A percentile compares a stretch with the other conserved stretches of the same genome.
phyloP scores from a whole-genome alignment of 2,888 invertebrate genomes.

The Acleris literana region DNA sequence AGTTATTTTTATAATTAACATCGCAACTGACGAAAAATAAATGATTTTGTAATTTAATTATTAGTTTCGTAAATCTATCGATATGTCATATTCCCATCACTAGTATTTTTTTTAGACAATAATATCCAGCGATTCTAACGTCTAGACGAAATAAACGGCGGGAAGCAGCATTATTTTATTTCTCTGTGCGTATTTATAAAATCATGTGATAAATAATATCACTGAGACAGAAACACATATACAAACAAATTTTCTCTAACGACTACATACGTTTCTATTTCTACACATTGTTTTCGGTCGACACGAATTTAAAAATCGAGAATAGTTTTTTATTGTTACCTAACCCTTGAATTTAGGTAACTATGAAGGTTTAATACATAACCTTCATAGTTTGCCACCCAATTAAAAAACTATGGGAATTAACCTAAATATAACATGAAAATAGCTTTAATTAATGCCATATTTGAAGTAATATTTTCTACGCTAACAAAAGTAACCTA shows the following conservation, averaged over 20 bases:
- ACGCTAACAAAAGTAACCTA: conserved; percentile 30
- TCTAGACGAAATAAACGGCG: conserved; percentile 18
- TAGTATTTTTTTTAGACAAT: conserved; percentile 20
- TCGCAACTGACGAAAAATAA: too few relatives aligned
- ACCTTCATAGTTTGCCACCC: too few relatives aligned
- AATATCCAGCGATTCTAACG: conserved; percentile 3
- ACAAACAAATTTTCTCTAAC: conserved; percentile 14
- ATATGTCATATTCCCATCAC: conserved; percentile 16
- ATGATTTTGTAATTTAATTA: too few relatives aligned
- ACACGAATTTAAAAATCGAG: not conserved
- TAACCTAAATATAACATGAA: too few relatives aligned
- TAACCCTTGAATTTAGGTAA: conserved; percentile 9
- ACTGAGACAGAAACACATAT: conserved; percentile 7
- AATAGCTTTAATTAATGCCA: too few relatives aligned
- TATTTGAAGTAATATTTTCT: conserved; percentile 9
- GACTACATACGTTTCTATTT: not conserved
- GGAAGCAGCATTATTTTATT: conserved; percentile 20
- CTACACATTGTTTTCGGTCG: conserved; percentile 1
- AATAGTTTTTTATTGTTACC: conserved; percentile 26
- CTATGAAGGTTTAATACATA: conserved; percentile 6
- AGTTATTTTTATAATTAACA: too few relatives aligned
- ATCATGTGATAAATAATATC: conserved; percentile 21
- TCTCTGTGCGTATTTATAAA: conserved; percentile 18
- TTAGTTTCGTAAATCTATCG: conserved; percentile 16
- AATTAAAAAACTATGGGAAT: not conserved